Percentiles rank a stretch among this genome's conserved stretches.
Evolutionary conservation across 2,113 vertebrate species (phyloP).

Genomic region (Notarius lentiginosus): DNA sequence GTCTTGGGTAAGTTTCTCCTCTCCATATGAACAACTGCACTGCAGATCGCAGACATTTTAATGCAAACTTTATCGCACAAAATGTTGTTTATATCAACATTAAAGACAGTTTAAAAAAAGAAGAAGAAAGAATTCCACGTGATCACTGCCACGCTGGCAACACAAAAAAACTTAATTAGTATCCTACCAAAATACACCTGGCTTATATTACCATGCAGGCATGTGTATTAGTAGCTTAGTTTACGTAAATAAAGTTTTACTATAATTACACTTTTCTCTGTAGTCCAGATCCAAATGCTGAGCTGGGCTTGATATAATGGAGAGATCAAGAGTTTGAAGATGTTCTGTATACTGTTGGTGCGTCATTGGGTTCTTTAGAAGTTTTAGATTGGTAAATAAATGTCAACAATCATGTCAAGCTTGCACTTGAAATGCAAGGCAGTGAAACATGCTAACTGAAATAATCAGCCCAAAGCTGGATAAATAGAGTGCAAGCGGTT

Average conservation of each 20-base stretch:
- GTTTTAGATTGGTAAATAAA: not conserved
- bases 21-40: not conserved
- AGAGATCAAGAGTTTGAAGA: not conserved
- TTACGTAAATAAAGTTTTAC: constrained; percentile 31
- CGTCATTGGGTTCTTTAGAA: not conserved
- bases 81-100: not conserved
- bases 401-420: not conserved
- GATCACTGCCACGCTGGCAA: constrained; percentile 11
- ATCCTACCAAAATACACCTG: constrained; percentile 15
- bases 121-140: not conserved
- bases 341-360: not conserved
- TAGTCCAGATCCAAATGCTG: constrained; percentile 9
- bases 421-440: not conserved
- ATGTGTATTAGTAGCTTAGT: constrained; percentile 14
- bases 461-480: not conserved
- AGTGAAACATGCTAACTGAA: not conserved
- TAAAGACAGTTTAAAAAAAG: not conserved
- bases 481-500: not conserved
- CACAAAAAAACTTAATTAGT: not conserved
- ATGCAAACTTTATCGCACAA: not conserved
- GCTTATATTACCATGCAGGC: not conserved
- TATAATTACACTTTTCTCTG: constrained; percentile 33
- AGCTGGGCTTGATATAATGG: not conserved
- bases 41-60: not conserved
- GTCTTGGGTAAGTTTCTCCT: not conserved